Base-by-base conservation (phyloP, 2,888 invertebrate genomes). In the Azorinus chamasolen region DNA sequence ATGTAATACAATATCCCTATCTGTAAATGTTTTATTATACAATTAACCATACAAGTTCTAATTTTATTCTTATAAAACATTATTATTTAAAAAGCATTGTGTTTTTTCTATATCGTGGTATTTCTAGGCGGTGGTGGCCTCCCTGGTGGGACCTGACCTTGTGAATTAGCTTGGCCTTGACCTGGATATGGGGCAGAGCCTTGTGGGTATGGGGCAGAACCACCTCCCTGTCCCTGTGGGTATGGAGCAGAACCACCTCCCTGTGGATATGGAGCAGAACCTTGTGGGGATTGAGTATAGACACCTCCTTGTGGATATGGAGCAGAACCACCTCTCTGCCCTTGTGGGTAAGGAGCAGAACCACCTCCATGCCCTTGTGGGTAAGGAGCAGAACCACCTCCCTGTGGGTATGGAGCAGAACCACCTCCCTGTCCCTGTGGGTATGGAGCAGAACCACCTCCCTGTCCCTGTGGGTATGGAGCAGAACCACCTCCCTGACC, bases 141-240 rank as follows among this genome's bases (percentile, higher is more conserved):
- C 32, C 32, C 32, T 6, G 32, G 32, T 32, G 58, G 58, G 2
- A 45, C 54, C 24, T 43, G 41, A 32, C 57, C 70, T 51, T 59
- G 59, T 24, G 77, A n/a, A 27, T 57, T 24, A 25, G 18, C 25
- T 27, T 59, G 59, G 22, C 55, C 64, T n/a, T n/a, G 27, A 39
- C 20, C 37, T 6, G 24, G 53, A 32, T 72, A 63, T 16, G 64
- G 59, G 53, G 68, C 32, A 8, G 51, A 65, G 20, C 66, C 62
- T 41, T 51, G 64, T 50, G 48, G 78, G 25, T 71, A 62, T 41
- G 62, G 64, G 6, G 65, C 43, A 25, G 20, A 16, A 37, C 59
- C 18, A 24, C 63, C 32, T 24, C n/a, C 37, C n/a, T 59, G 59
- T n/a, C 59, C 59, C 20, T 48, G 51, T 32, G 32, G 32, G 32